Evolutionary conservation across 2,888 invertebrate species (phyloP).

Genomic region (Sesamia inferens): DNA sequence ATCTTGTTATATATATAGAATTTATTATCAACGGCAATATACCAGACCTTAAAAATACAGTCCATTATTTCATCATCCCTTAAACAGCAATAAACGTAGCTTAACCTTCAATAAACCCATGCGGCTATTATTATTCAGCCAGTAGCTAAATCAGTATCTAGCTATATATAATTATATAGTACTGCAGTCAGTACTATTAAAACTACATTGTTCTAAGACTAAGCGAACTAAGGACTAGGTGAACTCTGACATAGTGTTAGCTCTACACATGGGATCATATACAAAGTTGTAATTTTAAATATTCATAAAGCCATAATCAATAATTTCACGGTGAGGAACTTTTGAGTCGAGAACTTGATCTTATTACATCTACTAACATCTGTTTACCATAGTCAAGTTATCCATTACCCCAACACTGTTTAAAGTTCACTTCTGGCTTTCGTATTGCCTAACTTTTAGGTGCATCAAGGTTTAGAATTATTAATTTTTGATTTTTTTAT

Average conservation of each 20-base stretch:
- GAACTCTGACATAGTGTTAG: background rate
- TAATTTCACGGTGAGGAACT: conserved; percentile 24
- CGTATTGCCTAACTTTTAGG: background rate
- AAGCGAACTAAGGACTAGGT: no score
- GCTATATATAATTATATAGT: no score
- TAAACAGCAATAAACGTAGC: background rate
- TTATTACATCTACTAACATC: conserved; percentile 5
- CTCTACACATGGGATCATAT: background rate
- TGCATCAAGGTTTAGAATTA: background rate
- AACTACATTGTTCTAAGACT: background rate
- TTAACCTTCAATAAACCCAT: background rate
- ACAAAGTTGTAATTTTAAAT: conserved; percentile 22
- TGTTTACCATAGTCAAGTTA: conserved; percentile 11
- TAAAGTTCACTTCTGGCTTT: background rate
- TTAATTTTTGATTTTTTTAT: background rate
- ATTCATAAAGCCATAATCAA: conserved; percentile 37
- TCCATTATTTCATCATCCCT: no score
- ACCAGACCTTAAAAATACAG: no score
- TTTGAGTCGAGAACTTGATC: conserved; percentile 18
- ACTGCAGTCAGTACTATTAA: background rate
- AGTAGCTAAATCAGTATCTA: background rate
- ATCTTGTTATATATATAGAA: no score
- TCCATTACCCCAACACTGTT: conserved; percentile 3
- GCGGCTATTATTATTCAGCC: background rate
- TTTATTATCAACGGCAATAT: no score